A percentile compares a stretch with the other conserved stretches of the same genome.
Conservation (phyloP, 2,888 invertebrate genomes). For the Hofmannophila pseudospretella region DNA sequence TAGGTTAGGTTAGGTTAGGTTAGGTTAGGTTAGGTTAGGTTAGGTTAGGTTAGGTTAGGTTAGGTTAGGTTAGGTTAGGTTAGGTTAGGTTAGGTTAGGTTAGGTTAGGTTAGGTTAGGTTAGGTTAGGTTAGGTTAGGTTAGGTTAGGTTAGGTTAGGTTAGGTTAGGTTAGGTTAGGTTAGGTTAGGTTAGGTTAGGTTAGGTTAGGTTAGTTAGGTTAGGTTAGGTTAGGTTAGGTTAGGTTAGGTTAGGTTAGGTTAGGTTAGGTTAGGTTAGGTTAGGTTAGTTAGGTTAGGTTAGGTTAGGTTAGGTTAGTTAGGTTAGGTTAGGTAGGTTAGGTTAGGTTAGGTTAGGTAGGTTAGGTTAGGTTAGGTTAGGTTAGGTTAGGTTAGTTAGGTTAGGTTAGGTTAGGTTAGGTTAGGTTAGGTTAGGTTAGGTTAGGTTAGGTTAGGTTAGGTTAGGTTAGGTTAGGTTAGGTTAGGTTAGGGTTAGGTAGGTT, state of each 20-base stretch:
- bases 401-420: conserved; percentile 12
- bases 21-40: conserved; percentile 16
- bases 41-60: conserved; percentile 11
- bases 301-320: conserved; percentile 12
- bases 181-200: conserved; percentile 12
- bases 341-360: conserved; percentile 11
- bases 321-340: conserved; percentile 11
- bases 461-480: conserved; percentile 20
- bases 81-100: conserved; percentile 11
- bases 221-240: conserved; percentile 13
- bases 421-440: conserved; percentile 20
- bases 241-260: conserved; percentile 13
- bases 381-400: conserved; percentile 13
- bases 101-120: conserved; percentile 11
- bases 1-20: conserved; percentile 16
- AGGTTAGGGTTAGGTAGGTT: conserved; percentile 18
- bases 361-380: conserved; percentile 13
- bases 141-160: conserved; percentile 11
- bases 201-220: conserved; percentile 16
- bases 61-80: conserved; percentile 11
- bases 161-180: conserved; percentile 11
- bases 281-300: conserved; percentile 12
- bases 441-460: conserved; percentile 23
- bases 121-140: conserved; percentile 11
- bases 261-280: conserved; percentile 12